Percentiles rank a stretch among this genome's conserved stretches.
Evolutionary conservation across 2,888 invertebrate genomes (phyloP).

Genomic region (Eupeodes latifasciatus): DNA sequence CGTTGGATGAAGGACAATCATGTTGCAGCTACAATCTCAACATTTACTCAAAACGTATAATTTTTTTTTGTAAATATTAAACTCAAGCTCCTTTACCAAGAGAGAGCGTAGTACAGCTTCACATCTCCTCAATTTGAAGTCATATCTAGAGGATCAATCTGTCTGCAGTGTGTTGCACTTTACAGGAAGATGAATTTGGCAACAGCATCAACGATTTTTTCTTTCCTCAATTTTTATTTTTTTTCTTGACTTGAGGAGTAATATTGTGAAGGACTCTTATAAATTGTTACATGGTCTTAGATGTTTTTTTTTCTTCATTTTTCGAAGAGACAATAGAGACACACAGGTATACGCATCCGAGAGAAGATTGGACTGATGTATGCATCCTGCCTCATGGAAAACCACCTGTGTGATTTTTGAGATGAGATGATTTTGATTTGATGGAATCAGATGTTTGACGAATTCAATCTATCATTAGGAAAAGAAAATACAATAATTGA

Average conservation of each 20-base stretch:
- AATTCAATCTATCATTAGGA: constrained; percentile 54
- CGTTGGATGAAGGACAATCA: constrained; percentile 50
- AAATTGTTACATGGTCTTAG: constrained; percentile 44
- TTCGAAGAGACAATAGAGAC: constrained; percentile 9
- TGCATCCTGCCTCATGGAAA: constrained; percentile 1
- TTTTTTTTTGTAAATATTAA: background rate
- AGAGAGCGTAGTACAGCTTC: background rate
- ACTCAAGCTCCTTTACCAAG: background rate
- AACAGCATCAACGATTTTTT: constrained; percentile 38
- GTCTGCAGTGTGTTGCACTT: constrained; percentile 62
- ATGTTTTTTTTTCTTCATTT: constrained; percentile 25
- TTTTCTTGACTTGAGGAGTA: constrained; percentile 22
- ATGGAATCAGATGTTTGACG: constrained; percentile 71
- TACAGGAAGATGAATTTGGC: constrained; percentile 57
- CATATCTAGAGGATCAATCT: constrained; percentile 71
- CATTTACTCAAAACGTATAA: constrained; percentile 9
- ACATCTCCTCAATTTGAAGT: constrained; percentile 1
- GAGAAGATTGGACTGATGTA: constrained; percentile 16
- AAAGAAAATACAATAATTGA: constrained; percentile 53
- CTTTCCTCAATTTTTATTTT: background rate
- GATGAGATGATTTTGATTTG: constrained; percentile 45
- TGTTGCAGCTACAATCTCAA: constrained; percentile 34
- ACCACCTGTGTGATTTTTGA: constrained; percentile 64
- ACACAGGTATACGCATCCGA: constrained; percentile 6
- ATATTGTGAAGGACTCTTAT: constrained; percentile 66